A percentile compares a stretch with the other conserved stretches of the same genome.
phyloP scores from a whole-genome alignment of 2,113 vertebrate species.

The Campylomormyrus numenius region DNA sequence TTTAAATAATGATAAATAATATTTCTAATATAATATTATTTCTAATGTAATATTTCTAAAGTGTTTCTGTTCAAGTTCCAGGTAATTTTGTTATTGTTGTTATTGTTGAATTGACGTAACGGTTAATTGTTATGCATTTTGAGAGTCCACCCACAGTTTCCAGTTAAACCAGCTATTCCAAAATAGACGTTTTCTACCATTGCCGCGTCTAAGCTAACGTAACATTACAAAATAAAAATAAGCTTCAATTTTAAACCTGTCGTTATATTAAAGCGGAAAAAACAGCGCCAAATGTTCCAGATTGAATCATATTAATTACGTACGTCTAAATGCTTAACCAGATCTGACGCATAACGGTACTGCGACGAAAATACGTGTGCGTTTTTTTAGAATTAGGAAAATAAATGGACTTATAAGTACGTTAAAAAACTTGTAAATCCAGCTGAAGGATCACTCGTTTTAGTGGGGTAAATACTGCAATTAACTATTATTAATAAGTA shows the following conservation, averaged over 20 bases:
- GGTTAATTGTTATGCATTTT: conserved; percentile 25
- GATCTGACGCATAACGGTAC: not conserved
- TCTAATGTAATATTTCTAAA: too few relatives aligned
- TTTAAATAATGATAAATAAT: not conserved
- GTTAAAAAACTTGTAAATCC: not conserved
- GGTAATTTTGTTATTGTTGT: not conserved
- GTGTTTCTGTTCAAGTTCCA: not conserved
- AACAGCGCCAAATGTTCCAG: not conserved
- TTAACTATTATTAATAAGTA: not conserved
- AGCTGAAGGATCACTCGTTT: not conserved
- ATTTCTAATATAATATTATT: too few relatives aligned
- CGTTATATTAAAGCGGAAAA: not conserved
- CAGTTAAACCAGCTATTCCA: not conserved
- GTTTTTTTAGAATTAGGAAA: not conserved
- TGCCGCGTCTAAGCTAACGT: not conserved
- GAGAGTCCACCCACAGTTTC: conserved; percentile 24
- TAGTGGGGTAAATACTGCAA: not conserved
- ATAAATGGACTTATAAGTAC: not conserved
- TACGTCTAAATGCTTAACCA: not conserved
- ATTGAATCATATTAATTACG: not conserved
- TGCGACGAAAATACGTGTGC: not conserved
- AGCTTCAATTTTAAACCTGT: not conserved
- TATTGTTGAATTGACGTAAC: conserved; percentile 16
- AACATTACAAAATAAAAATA: not conserved
- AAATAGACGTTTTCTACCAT: not conserved